These are phyloP conservation scores for Pelagia noctiluca DNA, from an alignment of 30 jellyfish, hydroid and myxozoan species.

Conservation along the genomic window DNA sequence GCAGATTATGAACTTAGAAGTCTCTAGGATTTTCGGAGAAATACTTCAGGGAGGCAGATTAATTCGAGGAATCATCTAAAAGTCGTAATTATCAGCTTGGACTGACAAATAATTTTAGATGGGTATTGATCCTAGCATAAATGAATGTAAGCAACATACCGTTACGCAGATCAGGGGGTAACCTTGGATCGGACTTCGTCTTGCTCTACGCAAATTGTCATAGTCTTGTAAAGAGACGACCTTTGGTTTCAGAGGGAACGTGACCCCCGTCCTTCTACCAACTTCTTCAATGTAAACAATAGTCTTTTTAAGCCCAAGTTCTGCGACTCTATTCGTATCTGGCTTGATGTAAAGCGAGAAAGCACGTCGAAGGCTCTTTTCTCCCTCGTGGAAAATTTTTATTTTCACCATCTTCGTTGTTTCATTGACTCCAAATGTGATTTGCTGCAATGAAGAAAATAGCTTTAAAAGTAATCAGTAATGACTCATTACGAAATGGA, in stretches of 20 bases:
- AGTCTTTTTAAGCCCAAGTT: slow-evolving; percentile 74
- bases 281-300: slow-evolving; percentile 89
- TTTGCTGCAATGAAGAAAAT: slow-evolving; percentile 47
- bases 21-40: too few relatives aligned
- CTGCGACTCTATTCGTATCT: slow-evolving; percentile 61
- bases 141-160: slow-evolving; percentile 79
- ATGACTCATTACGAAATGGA: too few relatives aligned
- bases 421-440: slow-evolving; percentile 71
- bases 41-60: too few relatives aligned
- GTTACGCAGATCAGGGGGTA: slow-evolving; percentile 98
- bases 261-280: slow-evolving; percentile 84
- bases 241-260: slow-evolving; percentile 92
- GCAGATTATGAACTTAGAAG: too few relatives aligned
- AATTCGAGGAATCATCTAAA: too few relatives aligned
- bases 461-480: not conserved
- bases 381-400: slow-evolving; percentile 73
- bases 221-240: slow-evolving; percentile 92
- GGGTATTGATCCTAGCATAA: too few relatives aligned
- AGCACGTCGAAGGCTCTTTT: slow-evolving; percentile 86
- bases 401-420: slow-evolving; percentile 70
- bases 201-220: slow-evolving; percentile 66
- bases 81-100: too few relatives aligned
- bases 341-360: slow-evolving; percentile 76
- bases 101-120: too few relatives aligned
- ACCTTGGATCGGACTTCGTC: slow-evolving; percentile 82